A percentile compares a stretch with the other conserved stretches of the same genome.
phyloP scores from a whole-genome alignment of 2,797 vertebrate genomes.

The Tokudaia tokunoshimensis region DNA sequence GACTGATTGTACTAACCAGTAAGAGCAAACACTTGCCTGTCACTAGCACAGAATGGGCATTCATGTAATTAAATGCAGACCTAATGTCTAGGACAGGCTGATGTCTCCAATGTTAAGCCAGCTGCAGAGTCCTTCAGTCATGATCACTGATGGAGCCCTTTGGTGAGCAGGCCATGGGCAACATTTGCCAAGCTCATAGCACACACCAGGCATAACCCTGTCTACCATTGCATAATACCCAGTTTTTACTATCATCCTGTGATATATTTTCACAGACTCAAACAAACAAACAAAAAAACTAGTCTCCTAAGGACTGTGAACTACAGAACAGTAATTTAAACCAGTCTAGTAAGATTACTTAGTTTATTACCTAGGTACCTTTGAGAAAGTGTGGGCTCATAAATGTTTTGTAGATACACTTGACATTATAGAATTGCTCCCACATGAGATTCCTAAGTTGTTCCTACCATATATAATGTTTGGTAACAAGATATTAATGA shows the following conservation, averaged over 20 bases:
- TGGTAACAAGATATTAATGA: slow-evolving; percentile 63
- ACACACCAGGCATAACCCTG: neutral
- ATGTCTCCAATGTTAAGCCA: neutral
- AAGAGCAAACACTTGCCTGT: neutral
- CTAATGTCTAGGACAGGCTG: neutral
- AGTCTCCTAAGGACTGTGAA: neutral
- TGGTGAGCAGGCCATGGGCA: neutral
- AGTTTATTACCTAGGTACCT: slow-evolving; percentile 8
- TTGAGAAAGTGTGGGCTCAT: slow-evolving; percentile 1
- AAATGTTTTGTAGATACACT: slow-evolving; percentile 5
- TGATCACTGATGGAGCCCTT: neutral
- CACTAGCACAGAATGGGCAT: neutral
- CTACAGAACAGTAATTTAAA: slow-evolving; percentile 37
- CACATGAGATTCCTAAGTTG: neutral
- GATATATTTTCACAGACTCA: neutral
- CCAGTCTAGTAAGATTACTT: neutral
- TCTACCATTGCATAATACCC: neutral
- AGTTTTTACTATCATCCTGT: neutral
- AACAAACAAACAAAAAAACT: neutral
- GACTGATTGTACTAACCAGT: neutral
- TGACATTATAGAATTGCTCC: slow-evolving; percentile 36
- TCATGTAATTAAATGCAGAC: neutral
- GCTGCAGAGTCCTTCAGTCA: neutral
- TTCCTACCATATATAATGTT: slow-evolving; percentile 17
- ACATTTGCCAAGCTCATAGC: neutral